Evolutionary conservation across 1,140 invertebrate genomes (phyloP).

Genomic region (Trachymyrmex septentrionalis): DNA sequence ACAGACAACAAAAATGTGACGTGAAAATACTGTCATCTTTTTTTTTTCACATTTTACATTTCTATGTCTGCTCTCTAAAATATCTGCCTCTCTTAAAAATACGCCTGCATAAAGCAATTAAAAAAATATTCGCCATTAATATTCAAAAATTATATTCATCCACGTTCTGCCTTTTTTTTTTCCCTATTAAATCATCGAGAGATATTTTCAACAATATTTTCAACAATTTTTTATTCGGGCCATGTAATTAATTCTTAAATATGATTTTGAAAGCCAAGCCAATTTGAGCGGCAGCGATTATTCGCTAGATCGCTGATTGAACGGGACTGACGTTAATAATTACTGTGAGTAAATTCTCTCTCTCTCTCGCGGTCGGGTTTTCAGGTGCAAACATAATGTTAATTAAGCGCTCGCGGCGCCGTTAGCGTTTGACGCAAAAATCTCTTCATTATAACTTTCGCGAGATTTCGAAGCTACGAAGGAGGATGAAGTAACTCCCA

Average conservation of each 20-base stretch:
- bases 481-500: slow-evolving; percentile 16
- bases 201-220: slow-evolving; percentile 10
- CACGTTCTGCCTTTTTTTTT: neutral
- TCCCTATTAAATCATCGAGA: neutral
- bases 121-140: neutral
- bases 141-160: neutral
- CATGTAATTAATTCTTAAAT: slow-evolving; percentile 7
- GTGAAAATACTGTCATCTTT: neutral
- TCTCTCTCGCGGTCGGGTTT: slow-evolving; percentile 65
- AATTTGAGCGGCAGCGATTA: slow-evolving; percentile 29
- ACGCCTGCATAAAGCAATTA: neutral
- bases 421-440: slow-evolving; percentile 71
- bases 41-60: neutral
- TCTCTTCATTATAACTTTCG: slow-evolving; percentile 79
- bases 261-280: neutral
- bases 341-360: slow-evolving; percentile 50
- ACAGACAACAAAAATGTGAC: neutral
- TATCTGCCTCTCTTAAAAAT: neutral
- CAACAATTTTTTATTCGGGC: neutral
- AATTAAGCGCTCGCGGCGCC: slow-evolving; percentile 72
- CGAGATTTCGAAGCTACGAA: slow-evolving; percentile 68
- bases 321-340: slow-evolving; percentile 70
- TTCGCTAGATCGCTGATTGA: slow-evolving; percentile 55
- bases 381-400: slow-evolving; percentile 78
- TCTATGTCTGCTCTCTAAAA: neutral